Conservation (phyloP, 2,797 vertebrate genomes). For the Eospalax fontanierii region DNA sequence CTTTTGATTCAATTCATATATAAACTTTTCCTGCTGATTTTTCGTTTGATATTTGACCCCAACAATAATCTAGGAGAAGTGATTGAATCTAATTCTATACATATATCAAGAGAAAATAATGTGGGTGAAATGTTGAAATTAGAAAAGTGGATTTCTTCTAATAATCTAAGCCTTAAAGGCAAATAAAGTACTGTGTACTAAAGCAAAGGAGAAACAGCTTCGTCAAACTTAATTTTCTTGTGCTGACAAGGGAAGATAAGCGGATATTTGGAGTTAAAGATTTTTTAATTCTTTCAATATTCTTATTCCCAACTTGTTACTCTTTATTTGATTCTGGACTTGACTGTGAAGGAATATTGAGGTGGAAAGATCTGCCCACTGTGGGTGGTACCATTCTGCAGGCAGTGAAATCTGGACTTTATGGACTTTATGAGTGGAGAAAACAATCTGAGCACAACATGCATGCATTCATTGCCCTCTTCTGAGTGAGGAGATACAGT, state of each 20-base stretch:
- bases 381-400: no score
- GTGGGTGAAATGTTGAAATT: background rate
- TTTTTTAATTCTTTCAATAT: constrained; percentile 17
- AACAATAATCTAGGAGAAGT: background rate
- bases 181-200: background rate
- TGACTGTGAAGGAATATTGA: no score
- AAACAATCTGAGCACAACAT: background rate
- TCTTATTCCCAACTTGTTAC: background rate
- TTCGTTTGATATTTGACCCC: constrained; percentile 4
- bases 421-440: background rate
- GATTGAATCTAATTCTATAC: background rate
- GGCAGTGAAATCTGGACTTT: background rate
- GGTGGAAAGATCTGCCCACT: no score
- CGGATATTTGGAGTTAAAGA: background rate
- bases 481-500: background rate
- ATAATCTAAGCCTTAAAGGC: background rate
- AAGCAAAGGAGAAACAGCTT: constrained; percentile 8
- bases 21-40: background rate
- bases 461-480: background rate
- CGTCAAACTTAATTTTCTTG: background rate
- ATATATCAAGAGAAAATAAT: background rate
- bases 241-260: background rate
- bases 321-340: background rate
- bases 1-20: background rate
- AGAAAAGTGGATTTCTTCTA: background rate